Base-by-base conservation (phyloP, 2,888 invertebrate species). In the Saturnia pavonia region DNA sequence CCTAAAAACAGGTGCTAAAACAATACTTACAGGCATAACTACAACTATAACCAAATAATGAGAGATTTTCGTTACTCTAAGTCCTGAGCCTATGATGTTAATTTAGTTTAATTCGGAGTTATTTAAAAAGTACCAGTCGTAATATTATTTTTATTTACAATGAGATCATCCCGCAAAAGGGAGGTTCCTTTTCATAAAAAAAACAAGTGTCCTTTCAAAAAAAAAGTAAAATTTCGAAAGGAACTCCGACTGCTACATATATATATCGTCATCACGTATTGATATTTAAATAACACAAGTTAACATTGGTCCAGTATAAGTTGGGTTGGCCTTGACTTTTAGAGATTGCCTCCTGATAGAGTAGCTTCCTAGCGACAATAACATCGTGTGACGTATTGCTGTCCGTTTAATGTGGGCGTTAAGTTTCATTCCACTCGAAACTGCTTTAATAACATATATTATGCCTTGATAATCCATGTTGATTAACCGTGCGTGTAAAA, bases 261-360 rank as follows among this genome's bases (percentile, higher is more conserved):
- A 22, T 54, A 76, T 77, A 78, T 87, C 84, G 87, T 87, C 84
- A 84, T 82, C 81, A 81, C 80, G 85, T 82, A 77, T 84, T 91
- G 92, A 83, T 94, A 91, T 94, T 93, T 94, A 94, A 94, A 94
- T 92, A 91, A 91, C 93, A 94, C 92, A 85, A 90, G 93, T 94
- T 94, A 88, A 91, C 93, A 94, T 94, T 94, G 93, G 91, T 92
- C 89, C 89, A 87, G 85, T 87, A 86, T 87, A 85, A 87, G 84
- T 78, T 84, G 79, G 76, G 77, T 69, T 80, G 89, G 78, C 93
- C 93, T 93, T 94, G 93, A 92, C 90, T 89, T 94, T 94, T 93
- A 91, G 84, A 85, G 81, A 85, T 82, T 82, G 84, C 86, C 82
- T 85, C 86, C 85, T 81, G 84, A 85, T 78, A 43, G 51, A 57